A percentile compares a stretch with the other conserved stretches of the same genome.
These are phyloP conservation scores for Trachemys scripta DNA, from an alignment of 2,113 vertebrate species.

Conservation along the genomic window DNA sequence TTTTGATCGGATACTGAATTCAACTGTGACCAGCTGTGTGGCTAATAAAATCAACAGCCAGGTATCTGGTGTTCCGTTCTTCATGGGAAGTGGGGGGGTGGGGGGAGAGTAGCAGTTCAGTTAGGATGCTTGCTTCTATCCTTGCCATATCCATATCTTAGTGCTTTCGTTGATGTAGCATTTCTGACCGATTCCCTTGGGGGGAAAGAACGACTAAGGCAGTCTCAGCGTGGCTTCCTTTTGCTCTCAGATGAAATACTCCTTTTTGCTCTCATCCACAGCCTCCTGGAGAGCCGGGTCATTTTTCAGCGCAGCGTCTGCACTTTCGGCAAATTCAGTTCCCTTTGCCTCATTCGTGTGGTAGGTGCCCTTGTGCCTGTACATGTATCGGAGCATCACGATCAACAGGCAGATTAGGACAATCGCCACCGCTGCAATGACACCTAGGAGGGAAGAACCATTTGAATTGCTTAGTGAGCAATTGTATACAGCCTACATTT, in stretches of 20 bases:
- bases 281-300: constrained; percentile 83
- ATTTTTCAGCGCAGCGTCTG: constrained; percentile 79
- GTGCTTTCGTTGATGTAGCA: neutral
- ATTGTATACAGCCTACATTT: fast-evolving
- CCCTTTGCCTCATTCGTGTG: constrained; percentile 90
- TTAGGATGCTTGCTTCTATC: constrained; percentile 38
- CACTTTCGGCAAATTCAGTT: constrained; percentile 87
- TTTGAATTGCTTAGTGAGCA: neutral
- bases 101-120: constrained; percentile 44
- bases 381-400: constrained; percentile 79
- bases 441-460: constrained; percentile 71
- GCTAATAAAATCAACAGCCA: constrained; percentile 64
- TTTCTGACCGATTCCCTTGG: neutral
- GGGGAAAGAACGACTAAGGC: neutral
- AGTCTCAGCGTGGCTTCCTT: constrained; percentile 13
- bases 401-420: constrained; percentile 81
- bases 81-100: neutral
- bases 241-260: constrained; percentile 90
- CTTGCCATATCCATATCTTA: constrained; percentile 43
- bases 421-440: constrained; percentile 79
- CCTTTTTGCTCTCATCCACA: constrained; percentile 86
- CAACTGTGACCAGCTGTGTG: constrained; percentile 23
- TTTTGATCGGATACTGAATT: constrained; percentile 61
- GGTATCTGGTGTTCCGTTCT: constrained; percentile 40
- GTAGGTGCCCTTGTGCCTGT: constrained; percentile 86